These are phyloP conservation scores for Gryon sp. DNA, from an alignment of 1,140 invertebrate genomes.

Conservation along the genomic window DNA sequence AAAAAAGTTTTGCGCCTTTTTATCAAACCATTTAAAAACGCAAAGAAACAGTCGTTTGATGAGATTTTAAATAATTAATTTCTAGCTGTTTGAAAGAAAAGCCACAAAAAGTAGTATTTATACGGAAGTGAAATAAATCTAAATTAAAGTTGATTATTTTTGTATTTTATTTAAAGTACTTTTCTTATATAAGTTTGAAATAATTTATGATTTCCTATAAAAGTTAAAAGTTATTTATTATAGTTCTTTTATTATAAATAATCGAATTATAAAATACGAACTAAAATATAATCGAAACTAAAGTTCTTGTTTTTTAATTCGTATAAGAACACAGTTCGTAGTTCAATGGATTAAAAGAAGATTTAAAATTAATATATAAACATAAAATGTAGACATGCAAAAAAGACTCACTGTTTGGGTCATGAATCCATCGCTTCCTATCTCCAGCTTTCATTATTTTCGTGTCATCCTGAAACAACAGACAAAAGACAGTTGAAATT, in stretches of 20 bases:
- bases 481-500: constrained; percentile 42
- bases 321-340: constrained; percentile 11
- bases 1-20: constrained; percentile 26
- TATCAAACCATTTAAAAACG: constrained; percentile 21
- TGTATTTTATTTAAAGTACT: too few species aligned
- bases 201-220: too few species aligned
- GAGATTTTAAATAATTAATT: constrained; percentile 39
- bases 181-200: too few species aligned
- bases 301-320: constrained; percentile 10
- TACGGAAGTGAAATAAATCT: not conserved
- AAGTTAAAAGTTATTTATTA: too few species aligned
- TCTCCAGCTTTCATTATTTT: constrained; percentile 80
- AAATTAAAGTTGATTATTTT: too few species aligned
- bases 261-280: too few species aligned
- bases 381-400: not conserved
- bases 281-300: too few species aligned
- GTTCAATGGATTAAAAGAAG: too few species aligned
- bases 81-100: not conserved
- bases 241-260: too few species aligned
- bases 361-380: too few species aligned
- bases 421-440: constrained; percentile 87
- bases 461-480: constrained; percentile 78
- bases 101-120: constrained; percentile 9
- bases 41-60: constrained; percentile 37
- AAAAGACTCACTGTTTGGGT: constrained; percentile 85